Conservation (phyloP, 2,797 vertebrate species). For the Siniperca scherzeri region DNA sequence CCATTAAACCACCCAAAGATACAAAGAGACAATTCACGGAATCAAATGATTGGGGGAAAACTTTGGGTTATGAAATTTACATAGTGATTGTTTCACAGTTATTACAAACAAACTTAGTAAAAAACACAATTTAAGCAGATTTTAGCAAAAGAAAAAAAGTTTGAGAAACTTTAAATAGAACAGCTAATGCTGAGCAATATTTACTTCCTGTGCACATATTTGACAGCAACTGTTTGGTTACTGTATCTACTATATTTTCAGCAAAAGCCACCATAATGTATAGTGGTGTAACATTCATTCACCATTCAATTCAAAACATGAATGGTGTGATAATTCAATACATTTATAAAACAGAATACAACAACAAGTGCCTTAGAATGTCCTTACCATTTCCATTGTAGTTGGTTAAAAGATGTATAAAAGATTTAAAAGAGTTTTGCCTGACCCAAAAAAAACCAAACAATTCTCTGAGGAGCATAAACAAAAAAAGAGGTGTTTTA, state of each 20-base stretch:
- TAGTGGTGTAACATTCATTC: not conserved
- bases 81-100: not conserved
- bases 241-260: not conserved
- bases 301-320: not conserved
- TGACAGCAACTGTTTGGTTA: not conserved
- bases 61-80: not conserved
- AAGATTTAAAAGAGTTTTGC: not conserved
- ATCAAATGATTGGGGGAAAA: constrained; percentile 1
- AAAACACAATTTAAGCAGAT: not conserved
- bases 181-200: not conserved
- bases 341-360: not conserved
- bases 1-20: not conserved
- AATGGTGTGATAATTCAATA: not conserved
- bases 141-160: too few relatives aligned
- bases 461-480: not conserved
- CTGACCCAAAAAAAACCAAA: not conserved
- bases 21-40: not conserved
- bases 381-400: not conserved
- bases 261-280: not conserved
- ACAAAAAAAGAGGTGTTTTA: constrained; percentile 11
- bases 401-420: not conserved
- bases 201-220: not conserved
- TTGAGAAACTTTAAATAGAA: not conserved
- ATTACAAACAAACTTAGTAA: not conserved
- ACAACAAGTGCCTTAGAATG: not conserved